Conservation (phyloP, 2,113 vertebrate species). For the Vicugna pacos region DNA sequence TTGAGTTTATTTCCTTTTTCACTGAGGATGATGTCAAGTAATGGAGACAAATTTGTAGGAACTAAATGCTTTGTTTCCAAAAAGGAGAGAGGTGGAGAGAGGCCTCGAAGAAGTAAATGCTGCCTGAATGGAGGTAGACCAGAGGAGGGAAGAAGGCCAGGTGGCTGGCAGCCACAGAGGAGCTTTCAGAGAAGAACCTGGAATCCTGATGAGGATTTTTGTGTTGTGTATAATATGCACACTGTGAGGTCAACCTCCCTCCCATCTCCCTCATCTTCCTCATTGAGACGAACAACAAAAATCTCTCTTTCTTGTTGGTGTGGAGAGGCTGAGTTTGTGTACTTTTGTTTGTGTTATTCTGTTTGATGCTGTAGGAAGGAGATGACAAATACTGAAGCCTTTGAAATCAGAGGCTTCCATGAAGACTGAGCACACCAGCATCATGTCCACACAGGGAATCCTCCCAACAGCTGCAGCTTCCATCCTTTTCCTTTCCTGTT, state of each 20-base stretch:
- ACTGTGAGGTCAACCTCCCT: not conserved
- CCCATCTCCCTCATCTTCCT: not conserved
- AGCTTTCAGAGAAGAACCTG: not conserved
- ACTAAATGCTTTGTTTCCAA: not conserved
- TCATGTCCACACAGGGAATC: no score
- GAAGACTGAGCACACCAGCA: not conserved
- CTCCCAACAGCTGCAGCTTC: not conserved
- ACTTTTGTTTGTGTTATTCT: not conserved
- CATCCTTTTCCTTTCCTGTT: not conserved
- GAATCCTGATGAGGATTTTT: not conserved
- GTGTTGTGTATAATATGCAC: not conserved
- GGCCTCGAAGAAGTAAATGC: not conserved
- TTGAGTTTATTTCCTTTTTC: not conserved
- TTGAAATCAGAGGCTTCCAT: not conserved
- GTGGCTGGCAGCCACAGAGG: rapidly evolving
- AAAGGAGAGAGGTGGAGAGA: not conserved
- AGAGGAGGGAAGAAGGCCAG: not conserved
- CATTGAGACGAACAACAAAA: not conserved
- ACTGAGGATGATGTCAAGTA: not conserved
- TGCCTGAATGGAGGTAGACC: not conserved
- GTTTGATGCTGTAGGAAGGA: not conserved
- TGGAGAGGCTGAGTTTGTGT: not conserved
- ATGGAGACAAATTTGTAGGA: not conserved
- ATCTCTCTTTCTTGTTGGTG: not conserved
- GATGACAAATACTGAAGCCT: not conserved